Percentiles rank a stretch among this genome's conserved stretches.
Evolutionary conservation across 2,797 vertebrate species (phyloP).

Genomic region (Falco novaeseelandiae): DNA sequence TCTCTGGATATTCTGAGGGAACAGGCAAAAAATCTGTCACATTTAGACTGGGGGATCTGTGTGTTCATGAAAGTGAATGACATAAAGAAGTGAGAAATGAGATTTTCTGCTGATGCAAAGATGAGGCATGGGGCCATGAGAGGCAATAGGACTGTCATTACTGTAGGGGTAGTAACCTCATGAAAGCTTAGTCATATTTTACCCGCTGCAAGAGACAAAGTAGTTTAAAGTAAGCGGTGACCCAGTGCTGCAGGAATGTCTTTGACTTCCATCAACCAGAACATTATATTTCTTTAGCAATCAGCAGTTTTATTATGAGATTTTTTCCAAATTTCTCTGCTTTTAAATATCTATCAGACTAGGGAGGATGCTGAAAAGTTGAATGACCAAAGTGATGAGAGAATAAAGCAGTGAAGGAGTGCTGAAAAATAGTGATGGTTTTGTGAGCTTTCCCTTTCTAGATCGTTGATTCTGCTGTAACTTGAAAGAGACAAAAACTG

Average conservation of each 20-base stretch:
- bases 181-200: constrained; percentile 19
- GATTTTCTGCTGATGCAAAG: constrained; percentile 20
- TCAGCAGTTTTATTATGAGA: not conserved
- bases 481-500: not conserved
- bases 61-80: constrained; percentile 36
- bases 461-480: not conserved
- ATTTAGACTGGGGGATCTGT: constrained; percentile 20
- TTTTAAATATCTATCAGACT: not conserved
- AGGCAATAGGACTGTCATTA: not conserved
- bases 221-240: not conserved
- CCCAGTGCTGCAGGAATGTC: not conserved
- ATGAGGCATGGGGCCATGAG: not conserved
- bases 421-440: not conserved
- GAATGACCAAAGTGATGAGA: not conserved
- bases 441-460: not conserved
- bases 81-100: not conserved
- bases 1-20: not conserved
- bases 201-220: not conserved
- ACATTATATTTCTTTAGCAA: not conserved
- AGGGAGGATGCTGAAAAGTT: not conserved
- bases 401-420: not conserved
- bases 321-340: not conserved
- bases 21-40: not conserved
- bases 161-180: not conserved
- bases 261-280: not conserved